Base-by-base conservation (phyloP, 2,888 invertebrate genomes). In the Erebia ligea region DNA sequence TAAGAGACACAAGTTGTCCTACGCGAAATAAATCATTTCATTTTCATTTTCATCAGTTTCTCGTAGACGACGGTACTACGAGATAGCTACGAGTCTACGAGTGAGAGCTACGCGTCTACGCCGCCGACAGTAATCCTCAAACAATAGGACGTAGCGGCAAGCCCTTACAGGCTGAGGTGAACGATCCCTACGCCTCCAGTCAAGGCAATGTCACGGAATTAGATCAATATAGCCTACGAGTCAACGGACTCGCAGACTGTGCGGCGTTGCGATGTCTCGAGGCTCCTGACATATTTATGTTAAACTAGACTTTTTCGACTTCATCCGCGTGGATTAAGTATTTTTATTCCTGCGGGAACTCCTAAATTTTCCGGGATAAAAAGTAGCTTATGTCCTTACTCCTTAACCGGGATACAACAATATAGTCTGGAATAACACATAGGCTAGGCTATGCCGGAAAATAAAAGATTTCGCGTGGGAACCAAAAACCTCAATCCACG, bases 201-300 rank as follows among this genome's bases (percentile, higher is more conserved):
- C 66, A 66, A 66, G 66, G 67, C 72, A 72, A 74, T 74, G 74
- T 70, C 72, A 66, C 52, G 59, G 62, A 68, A 72, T 68, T 72
- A 72, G 72, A 74, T 74, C 74, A 72, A 73, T 73, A 71, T 69
- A 64, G 64, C 11, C 62, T 48, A 62, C 21, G 62, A 62, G 62
- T 62, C 62, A 48, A 62, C 62, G 62, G 48, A 48, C 62, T 48
- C 48, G 45, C 8, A 45, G 45, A 45, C 45, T 17, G 17, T 10
- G 10, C 1, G 9, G 45, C 56, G 62, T 15, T 0, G 40, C 15
- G 6, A 10, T 62, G 45, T 62, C 21, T 45, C 0, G 45, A 57
- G 21, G 15, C 13, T 62, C 15, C 19, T 48, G 21, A 62, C 62
- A 48, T 21, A 62, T 61, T 61, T 61, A 2, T 6, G 42, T 45